Base-by-base conservation (phyloP, 2,797 vertebrate species). In the Argya squamiceps region DNA sequence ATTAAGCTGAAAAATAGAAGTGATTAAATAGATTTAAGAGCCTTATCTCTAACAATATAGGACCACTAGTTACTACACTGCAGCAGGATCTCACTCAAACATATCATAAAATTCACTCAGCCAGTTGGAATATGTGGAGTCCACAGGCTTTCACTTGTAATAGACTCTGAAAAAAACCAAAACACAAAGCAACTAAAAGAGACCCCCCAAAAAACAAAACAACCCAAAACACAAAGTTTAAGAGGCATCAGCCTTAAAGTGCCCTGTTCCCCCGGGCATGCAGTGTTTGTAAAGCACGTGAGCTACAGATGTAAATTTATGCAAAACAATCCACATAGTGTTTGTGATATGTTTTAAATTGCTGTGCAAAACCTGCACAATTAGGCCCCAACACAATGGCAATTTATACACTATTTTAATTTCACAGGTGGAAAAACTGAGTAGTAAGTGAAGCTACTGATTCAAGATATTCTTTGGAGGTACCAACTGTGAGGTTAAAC, bases 1-100 rank as follows among this genome's bases (percentile, higher is more conserved):
- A 73, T 53, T 91, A 84, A 87, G 63, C n/a, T 86, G 55, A 64
- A 95, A 92, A 95, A 81, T 60, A 62, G 26, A 41, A 78, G 32
- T 43, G 14, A 93, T 91, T 73, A 76, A 87, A 81, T 49, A 69
- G 46, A 89, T 89, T 74, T 85, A 76, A 91, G 29, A 79, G 21
- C 10, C 22, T 82, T 70, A 34, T 27, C 47, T 63, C 22, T 46
- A 88, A 70, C 5, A 52, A 49, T 30, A 69, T 6, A 77, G 39
- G 91, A 39, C 14, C 10, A 89, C 11, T 36, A 76, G 56, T 49
- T 67, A 44, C n/a, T 44, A 37, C 20, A 69, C 3, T 75, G 20
- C 41, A 62, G 59, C 50, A 89, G 34, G 26, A 81, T 71, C 69
- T 83, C 19, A 1, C 47, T 64, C 69, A 64, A 62, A 87, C 11